A percentile compares a stretch with the other conserved stretches of the same genome.
Evolutionary conservation across 2,888 invertebrate species (phyloP).

Genomic region (Eupithecia insigniata): DNA sequence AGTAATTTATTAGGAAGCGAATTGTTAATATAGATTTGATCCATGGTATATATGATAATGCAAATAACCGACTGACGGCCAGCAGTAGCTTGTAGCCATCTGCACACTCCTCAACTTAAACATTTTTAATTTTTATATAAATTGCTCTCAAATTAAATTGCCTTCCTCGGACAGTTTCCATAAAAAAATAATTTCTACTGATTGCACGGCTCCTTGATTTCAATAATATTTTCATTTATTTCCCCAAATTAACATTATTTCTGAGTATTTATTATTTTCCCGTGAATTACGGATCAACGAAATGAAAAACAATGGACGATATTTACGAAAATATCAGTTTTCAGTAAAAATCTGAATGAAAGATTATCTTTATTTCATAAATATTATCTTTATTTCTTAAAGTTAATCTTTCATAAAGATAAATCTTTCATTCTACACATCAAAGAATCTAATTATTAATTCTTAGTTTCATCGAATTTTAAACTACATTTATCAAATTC

Average conservation of each 20-base stretch:
- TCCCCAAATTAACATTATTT: constrained; percentile 20
- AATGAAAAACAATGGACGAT: not conserved
- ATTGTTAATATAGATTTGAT: not conserved
- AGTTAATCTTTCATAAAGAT: too few species aligned
- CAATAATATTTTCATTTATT: constrained; percentile 16
- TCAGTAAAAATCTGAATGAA: not conserved
- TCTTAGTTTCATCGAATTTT: not conserved
- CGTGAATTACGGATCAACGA: constrained; percentile 9
- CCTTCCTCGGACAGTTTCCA: constrained; percentile 33
- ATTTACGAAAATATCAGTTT: not conserved
- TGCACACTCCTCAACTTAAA: constrained; percentile 19
- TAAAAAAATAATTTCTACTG: constrained; percentile 26
- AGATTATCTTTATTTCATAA: not conserved
- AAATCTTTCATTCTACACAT: too few species aligned
- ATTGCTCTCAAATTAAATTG: constrained; percentile 55
- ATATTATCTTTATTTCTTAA: too few species aligned
- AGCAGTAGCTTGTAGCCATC: not conserved
- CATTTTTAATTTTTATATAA: constrained; percentile 56
- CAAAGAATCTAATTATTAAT: too few species aligned
- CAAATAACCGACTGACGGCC: not conserved
- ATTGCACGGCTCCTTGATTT: constrained; percentile 23
- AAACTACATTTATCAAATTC: too few species aligned
- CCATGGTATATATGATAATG: not conserved
- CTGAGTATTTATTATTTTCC: constrained; percentile 25
- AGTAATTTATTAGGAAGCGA: not conserved